Evolutionary conservation across 1,140 invertebrate species (phyloP).

Genomic region (Tigriopus japonicus): DNA sequence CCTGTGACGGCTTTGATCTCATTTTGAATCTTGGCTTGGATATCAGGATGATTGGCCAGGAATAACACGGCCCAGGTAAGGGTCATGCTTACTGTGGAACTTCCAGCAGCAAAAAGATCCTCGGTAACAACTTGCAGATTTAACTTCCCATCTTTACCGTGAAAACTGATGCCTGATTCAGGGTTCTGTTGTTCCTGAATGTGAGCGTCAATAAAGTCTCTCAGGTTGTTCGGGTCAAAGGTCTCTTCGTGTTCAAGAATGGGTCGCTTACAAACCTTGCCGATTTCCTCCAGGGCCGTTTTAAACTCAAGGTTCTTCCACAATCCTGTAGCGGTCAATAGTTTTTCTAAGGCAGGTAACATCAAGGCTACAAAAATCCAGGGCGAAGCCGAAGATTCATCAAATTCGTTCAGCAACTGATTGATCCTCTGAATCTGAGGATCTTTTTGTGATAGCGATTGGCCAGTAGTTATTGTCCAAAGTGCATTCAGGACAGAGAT

Average conservation of each 20-base stretch:
- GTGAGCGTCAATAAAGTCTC: neutral
- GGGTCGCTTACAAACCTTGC: neutral
- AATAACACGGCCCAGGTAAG: constrained; percentile 26
- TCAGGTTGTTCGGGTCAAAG: neutral
- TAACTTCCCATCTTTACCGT: neutral
- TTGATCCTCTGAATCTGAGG: neutral
- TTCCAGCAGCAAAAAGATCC: constrained; percentile 25
- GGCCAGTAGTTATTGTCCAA: neutral
- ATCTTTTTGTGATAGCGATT: neutral
- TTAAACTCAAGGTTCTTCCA: neutral
- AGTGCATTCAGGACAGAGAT: neutral
- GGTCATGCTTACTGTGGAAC: constrained; percentile 26
- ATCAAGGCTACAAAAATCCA: neutral
- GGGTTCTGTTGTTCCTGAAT: neutral
- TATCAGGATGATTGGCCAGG: constrained; percentile 23
- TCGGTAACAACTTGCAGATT: constrained; percentile 15
- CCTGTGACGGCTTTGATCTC: constrained; percentile 24
- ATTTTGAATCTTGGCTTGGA: constrained; percentile 24
- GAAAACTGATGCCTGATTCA: neutral
- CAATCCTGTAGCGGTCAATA: neutral
- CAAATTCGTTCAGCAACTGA: neutral
- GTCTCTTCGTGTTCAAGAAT: neutral
- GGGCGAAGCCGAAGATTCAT: neutral
- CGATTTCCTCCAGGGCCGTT: neutral
- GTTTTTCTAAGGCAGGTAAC: neutral